A percentile compares a stretch with the other conserved stretches of the same genome.
These are phyloP conservation scores for Bombylius major DNA, from an alignment of 2,888 invertebrate species.

Conservation along the genomic window DNA sequence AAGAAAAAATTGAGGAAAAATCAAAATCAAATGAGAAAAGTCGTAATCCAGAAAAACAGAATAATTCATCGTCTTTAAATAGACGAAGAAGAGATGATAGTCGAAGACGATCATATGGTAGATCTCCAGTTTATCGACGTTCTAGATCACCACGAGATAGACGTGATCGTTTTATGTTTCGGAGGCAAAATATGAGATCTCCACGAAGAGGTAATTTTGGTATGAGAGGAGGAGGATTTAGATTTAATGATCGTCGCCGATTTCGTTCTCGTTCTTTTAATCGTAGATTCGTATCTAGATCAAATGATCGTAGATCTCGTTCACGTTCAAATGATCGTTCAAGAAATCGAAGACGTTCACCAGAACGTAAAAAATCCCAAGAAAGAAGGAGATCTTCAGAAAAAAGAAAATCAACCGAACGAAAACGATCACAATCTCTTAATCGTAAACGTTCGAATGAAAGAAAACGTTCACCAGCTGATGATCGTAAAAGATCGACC, in stretches of 20 bases:
- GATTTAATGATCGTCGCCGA: slow-evolving; percentile 3
- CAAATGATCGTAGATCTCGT: slow-evolving; percentile 20
- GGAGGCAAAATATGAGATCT: slow-evolving; percentile 24
- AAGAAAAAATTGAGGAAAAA: neutral
- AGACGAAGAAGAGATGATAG: neutral
- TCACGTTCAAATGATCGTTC: slow-evolving; percentile 26
- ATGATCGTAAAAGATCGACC: slow-evolving; percentile 7
- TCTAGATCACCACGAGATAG: slow-evolving; percentile 19
- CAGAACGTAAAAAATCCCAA: slow-evolving; percentile 18
- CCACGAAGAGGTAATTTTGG: slow-evolving; percentile 24
- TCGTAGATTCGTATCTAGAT: slow-evolving; percentile 12
- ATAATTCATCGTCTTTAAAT: slow-evolving; percentile 1
- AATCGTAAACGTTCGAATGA: neutral
- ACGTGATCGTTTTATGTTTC: slow-evolving; percentile 22
- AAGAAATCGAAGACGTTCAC: slow-evolving; percentile 28
- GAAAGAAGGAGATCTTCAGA: slow-evolving; percentile 23
- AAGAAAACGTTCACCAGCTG: neutral
- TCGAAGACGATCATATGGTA: slow-evolving; percentile 5
- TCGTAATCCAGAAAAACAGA: slow-evolving; percentile 12
- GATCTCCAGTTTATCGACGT: neutral
- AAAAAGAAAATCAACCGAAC: slow-evolving; percentile 17
- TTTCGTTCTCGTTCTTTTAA: slow-evolving; percentile 17
- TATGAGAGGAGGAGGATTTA: slow-evolving; percentile 19
- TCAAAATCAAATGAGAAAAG: slow-evolving; percentile 14
- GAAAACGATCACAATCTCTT: slow-evolving; percentile 2